Evolutionary conservation across 1,140 invertebrate species (phyloP), one percentile per base, ranked within the genome.

Genomic region (Callitettix versicolor): DNA sequence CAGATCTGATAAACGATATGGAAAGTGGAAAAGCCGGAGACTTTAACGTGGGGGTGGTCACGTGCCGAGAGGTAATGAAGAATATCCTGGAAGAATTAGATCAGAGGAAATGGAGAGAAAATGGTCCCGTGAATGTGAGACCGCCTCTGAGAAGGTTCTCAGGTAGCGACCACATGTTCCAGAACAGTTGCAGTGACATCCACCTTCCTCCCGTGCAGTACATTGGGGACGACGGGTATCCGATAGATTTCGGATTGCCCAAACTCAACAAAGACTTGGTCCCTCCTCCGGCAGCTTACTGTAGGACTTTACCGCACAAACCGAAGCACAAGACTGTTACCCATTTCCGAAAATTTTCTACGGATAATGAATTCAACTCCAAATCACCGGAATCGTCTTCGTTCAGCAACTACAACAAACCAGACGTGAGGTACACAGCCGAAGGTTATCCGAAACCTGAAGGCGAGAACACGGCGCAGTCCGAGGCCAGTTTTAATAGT

Each of bases 181-280:
- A 58, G 67, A 30, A 30, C 42, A 58, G 68, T 57, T 60, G 62
- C 26, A 30, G 26, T 30, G 80, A 83, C 63, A 79, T 82, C n/a
- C 80, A 82, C 63, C 65, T 83, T 14, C 81, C 81, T 63, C 79
- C 80, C 0, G 76, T 77, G 0, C 79, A 79, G 56, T 80, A 80
- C 36, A 69, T 88, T 56, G 86, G 86, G 51, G 76, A 75, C 34
- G 85, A 88, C 53, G 84, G 83, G 0, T 88, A 86, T 65, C 84
- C 85, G 0, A 73, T 85, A n/a, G 86, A 91, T 61, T 89, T 85
- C 58, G 86, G 86, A 50, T 68, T 86, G 12, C 85, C 83, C 1
- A 85, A 85, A 63, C 72, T 84, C 22, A 71, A 75, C 22, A 34
- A 70, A 54, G 70, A 75, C 60, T 71, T 73, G 53, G 55, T 61